These are phyloP conservation scores for Cygnus atratus DNA, from an alignment of 2,113 vertebrate species.

Conservation along the genomic window DNA sequence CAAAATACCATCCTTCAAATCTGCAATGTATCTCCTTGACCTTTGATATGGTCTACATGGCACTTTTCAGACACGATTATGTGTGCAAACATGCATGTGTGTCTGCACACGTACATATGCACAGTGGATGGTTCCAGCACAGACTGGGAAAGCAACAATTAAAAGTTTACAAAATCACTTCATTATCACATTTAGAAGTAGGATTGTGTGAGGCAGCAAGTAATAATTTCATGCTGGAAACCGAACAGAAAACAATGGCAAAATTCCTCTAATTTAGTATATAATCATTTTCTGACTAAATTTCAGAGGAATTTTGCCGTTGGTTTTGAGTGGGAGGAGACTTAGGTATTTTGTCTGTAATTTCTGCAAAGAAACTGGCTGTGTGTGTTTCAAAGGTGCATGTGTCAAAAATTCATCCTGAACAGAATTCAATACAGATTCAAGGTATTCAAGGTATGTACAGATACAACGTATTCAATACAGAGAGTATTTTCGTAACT, in stretches of 20 bases:
- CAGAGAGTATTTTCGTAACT: neutral
- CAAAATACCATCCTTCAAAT: neutral
- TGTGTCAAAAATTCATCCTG: neutral
- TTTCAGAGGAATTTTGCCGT: neutral
- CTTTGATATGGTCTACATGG: fast-evolving
- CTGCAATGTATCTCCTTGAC: neutral
- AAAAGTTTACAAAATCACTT: neutral
- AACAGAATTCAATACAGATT: neutral
- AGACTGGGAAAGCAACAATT: fast-evolving
- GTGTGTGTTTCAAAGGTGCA: neutral
- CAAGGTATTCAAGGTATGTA: neutral
- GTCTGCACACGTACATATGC: neutral
- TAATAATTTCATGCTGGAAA: neutral
- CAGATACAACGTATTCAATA: neutral
- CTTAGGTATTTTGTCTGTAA: neutral
- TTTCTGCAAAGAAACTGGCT: neutral
- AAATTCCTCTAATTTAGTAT: neutral
- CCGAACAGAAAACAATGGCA: fast-evolving
- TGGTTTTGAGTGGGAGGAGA: neutral
- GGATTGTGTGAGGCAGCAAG: neutral
- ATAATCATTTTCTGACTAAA: neutral
- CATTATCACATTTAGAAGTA: neutral
- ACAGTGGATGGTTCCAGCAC: fast-evolving
- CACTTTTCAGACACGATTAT: neutral
- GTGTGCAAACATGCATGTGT: fast-evolving